Evolutionary conservation across 2,113 vertebrate species (phyloP), one percentile per base, ranked within the genome.

Genomic region (Balaeniceps rex): DNA sequence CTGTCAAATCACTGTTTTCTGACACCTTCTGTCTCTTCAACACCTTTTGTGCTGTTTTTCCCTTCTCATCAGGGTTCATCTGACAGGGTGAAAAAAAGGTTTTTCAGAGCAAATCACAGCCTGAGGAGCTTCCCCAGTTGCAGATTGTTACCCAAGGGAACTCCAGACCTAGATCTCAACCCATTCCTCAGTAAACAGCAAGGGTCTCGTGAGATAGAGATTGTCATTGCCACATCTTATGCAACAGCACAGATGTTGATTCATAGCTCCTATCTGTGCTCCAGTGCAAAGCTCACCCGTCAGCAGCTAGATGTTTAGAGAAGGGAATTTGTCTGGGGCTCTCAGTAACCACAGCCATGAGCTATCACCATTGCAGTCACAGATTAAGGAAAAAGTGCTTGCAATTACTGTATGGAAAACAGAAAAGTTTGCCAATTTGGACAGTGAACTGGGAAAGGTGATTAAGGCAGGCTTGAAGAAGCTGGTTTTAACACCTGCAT

Each of bases 1-100:
- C 96, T 96, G 95, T 95, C 97, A 97, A 90, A 95, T 97, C 95
- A 89, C 69, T 93, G 91, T 95, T 97, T 97, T 94, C 78, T 88
- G 94, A 96, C 91, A 91, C 84, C 88, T 96, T 96, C 97, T 95
- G 93, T 97, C 90, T 97, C 87, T 92, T 94, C 83, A 93, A 94
- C 94, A 93, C 95, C 92, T 97, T 96, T 96, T 92, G 87, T 95
- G 90, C 90, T 91, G 90, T 88, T 97, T 95, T 97, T 94, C 61
- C 88, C 82, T 87, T 95, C 94, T 94, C 6, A 0, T 96, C 96
- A 91, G 76, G 74, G 80, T 96, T 97, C 10, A 5, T 74, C 84
- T 96, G 95, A 96, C 90, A 97, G 94, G 94, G 74, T 96, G 84
- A 69, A 96, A 96, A 96, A 94, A 92, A 68, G 25, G 42, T 40